Conservation (phyloP, 1,140 invertebrate species). For the Melipona quadrifasciata region DNA sequence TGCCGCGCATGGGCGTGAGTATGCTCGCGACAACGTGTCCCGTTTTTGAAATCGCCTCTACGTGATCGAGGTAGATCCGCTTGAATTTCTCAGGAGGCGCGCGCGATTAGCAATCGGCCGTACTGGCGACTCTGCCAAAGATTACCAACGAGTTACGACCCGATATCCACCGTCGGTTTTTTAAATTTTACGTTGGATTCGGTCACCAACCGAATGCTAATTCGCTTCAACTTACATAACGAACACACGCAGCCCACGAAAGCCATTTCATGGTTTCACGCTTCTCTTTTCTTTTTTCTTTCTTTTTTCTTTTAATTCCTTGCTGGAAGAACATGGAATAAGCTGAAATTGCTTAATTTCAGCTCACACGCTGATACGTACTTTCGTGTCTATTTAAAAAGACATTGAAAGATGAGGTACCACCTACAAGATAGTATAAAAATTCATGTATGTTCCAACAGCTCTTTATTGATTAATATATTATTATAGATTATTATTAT, state of each 20-base stretch:
- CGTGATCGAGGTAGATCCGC: constrained; percentile 70
- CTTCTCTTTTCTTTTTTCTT: too few species aligned
- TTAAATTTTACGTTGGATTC: constrained; percentile 23
- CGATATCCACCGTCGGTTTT: constrained; percentile 32
- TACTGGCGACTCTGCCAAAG: constrained; percentile 33
- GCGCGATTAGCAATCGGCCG: constrained; percentile 43
- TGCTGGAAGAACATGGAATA: too few species aligned
- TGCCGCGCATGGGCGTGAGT: constrained; percentile 65
- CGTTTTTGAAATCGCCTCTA: constrained; percentile 75
- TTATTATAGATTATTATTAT: too few species aligned
- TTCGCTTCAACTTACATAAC: constrained; percentile 21
- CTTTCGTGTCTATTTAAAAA: too few species aligned
- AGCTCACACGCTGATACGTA: too few species aligned
- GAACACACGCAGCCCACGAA: background rate
- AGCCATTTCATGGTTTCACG: background rate
- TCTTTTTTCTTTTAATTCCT: too few species aligned
- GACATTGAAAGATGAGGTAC: too few species aligned
- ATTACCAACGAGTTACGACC: constrained; percentile 47
- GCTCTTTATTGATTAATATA: too few species aligned
- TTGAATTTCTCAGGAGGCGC: constrained; percentile 42
- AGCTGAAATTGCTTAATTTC: too few species aligned
- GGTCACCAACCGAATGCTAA: constrained; percentile 35
- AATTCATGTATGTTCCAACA: too few species aligned
- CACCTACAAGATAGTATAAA: too few species aligned
- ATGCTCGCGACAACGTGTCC: constrained; percentile 70